Conservation (phyloP, 2,797 vertebrate genomes). For the Takifugu ocellatus region DNA sequence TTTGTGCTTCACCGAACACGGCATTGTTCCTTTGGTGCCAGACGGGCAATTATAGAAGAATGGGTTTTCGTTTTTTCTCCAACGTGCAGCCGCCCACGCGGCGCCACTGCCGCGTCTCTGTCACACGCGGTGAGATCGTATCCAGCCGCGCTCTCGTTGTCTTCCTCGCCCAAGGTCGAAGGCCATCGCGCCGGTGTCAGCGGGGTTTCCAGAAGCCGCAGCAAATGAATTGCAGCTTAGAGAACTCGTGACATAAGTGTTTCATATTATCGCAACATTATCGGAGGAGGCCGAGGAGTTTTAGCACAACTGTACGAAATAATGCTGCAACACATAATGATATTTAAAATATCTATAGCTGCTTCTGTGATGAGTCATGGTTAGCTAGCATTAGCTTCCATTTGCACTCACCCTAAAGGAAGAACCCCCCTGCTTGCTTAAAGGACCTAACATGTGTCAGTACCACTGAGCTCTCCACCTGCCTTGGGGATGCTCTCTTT, state of each 20-base stretch:
- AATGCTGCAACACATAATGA: neutral
- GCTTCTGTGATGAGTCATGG: too few relatives aligned
- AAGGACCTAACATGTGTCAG: too few relatives aligned
- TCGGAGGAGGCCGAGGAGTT: too few relatives aligned
- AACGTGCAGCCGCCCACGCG: conserved; percentile 57
- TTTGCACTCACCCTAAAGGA: too few relatives aligned
- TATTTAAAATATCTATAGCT: too few relatives aligned
- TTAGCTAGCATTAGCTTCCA: too few relatives aligned
- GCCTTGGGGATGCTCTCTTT: too few relatives aligned
- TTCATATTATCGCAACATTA: too few relatives aligned
- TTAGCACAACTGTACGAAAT: neutral
- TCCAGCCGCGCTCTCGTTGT: conserved; percentile 39
- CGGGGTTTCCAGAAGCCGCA: neutral
- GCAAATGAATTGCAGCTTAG: neutral
- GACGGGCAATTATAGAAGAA: conserved; percentile 65
- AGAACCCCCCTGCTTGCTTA: too few relatives aligned
- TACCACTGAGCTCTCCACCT: too few relatives aligned
- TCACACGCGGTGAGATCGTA: conserved; percentile 57
- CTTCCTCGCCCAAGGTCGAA: conserved; percentile 40
- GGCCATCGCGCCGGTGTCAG: conserved; percentile 20
- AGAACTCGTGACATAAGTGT: too few relatives aligned
- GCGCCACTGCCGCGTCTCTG: conserved; percentile 41
- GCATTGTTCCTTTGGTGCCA: conserved; percentile 46
- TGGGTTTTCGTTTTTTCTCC: conserved; percentile 32
- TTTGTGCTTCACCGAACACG: conserved; percentile 34